Conservation (phyloP, 2,888 invertebrate species). For the Chrysolina oricalcia region DNA sequence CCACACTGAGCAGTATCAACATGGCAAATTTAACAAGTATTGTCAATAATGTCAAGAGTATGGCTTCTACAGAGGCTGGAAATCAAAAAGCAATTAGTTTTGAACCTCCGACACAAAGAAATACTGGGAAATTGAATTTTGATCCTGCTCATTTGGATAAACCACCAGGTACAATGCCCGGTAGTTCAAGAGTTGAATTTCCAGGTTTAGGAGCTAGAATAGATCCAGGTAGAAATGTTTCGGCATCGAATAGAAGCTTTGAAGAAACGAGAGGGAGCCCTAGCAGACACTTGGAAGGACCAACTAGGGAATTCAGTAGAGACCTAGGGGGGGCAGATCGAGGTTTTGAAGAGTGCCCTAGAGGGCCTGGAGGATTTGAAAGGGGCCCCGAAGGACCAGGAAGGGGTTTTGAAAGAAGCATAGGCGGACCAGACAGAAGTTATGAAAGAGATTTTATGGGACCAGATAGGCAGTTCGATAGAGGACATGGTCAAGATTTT, state of each 20-base stretch:
- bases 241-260: conserved; percentile 10
- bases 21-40: conserved; percentile 63
- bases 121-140: conserved; percentile 37
- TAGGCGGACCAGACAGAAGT: conserved; percentile 12
- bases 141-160: conserved; percentile 37
- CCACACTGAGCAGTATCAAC: conserved; percentile 60
- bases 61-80: conserved; percentile 29
- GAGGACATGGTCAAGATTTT: not conserved
- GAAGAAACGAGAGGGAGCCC: not conserved
- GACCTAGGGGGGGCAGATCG: conserved; percentile 16
- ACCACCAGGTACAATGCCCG: not conserved
- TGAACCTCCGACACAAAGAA: conserved; percentile 37
- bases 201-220: conserved; percentile 20
- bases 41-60: conserved; percentile 61
- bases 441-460: not conserved
- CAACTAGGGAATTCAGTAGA: conserved; percentile 14
- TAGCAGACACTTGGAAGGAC: not conserved
- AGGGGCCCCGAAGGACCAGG: not conserved
- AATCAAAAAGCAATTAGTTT: conserved; percentile 43
- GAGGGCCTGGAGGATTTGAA: conserved; percentile 29
- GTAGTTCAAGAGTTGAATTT: conserved; percentile 18
- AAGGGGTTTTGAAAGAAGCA: conserved; percentile 8
- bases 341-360: conserved; percentile 20
- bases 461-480: not conserved
- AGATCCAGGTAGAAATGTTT: not conserved